phyloP scores from a whole-genome alignment of 1,140 invertebrate species.

The Aplysia californica region DNA sequence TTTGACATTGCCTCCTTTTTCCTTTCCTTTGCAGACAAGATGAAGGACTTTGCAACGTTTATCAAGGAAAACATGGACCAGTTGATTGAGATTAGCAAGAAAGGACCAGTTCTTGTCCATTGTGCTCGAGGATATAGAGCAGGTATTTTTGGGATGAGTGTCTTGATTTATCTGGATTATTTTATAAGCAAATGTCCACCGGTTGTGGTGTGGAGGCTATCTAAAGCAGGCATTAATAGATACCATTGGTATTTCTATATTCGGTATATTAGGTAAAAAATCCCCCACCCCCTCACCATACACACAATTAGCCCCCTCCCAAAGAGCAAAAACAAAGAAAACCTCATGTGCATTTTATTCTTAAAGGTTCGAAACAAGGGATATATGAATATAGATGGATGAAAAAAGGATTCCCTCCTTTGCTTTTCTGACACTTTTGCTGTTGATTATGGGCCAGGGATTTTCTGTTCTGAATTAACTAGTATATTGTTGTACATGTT shows the following conservation, averaged over 20 bases:
- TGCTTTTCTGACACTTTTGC: background rate
- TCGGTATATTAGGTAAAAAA: too few species aligned
- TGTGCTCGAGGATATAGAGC: slow-evolving; percentile 38
- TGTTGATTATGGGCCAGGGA: too few species aligned
- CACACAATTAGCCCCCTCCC: too few species aligned
- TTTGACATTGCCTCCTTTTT: background rate
- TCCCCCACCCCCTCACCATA: too few species aligned
- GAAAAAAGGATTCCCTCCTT: background rate
- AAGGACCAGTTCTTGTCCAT: slow-evolving; percentile 47
- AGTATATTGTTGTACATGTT: background rate
- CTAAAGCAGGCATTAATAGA: too few species aligned
- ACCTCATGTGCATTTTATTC: background rate
- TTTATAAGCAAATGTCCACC: background rate
- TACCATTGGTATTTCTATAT: too few species aligned
- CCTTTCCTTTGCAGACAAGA: background rate
- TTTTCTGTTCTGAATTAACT: too few species aligned
- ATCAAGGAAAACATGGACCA: slow-evolving; percentile 33
- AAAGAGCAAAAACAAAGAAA: too few species aligned
- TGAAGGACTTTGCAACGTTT: background rate
- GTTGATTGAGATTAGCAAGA: slow-evolving; percentile 36
- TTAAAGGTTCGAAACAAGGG: background rate
- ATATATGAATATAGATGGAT: background rate
- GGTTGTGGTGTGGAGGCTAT: too few species aligned
- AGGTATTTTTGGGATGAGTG: slow-evolving; percentile 32
- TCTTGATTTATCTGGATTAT: background rate